A percentile compares a stretch with the other conserved stretches of the same genome.
Evolutionary conservation across 2,797 vertebrate species (phyloP).

Genomic region (Anas acuta): DNA sequence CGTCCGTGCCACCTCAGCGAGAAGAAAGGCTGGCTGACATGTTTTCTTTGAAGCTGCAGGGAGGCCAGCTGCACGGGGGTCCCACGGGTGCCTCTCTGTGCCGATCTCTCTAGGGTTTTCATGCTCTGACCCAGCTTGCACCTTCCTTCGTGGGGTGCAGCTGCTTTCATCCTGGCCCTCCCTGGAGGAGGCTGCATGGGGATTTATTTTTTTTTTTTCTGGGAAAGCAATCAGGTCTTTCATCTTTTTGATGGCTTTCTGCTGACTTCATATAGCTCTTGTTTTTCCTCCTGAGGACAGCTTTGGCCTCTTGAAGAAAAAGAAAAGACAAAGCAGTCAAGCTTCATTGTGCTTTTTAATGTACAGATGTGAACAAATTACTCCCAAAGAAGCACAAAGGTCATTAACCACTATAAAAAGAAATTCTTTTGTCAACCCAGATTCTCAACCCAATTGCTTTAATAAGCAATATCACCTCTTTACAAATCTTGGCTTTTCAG

Average conservation of each 20-base stretch:
- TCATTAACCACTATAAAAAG: neutral
- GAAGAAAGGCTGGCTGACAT: neutral
- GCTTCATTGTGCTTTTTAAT: neutral
- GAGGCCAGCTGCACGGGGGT: neutral
- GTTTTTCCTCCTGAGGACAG: neutral
- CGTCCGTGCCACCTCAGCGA: neutral
- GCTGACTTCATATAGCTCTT: neutral
- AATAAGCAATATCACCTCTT: neutral
- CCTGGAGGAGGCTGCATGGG: neutral
- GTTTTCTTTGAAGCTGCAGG: neutral
- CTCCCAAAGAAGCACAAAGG: neutral
- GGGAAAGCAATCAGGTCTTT: neutral
- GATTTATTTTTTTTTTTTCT: neutral
- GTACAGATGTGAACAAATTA: neutral
- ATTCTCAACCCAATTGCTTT: neutral
- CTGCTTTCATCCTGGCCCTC: neutral
- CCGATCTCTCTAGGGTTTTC: neutral
- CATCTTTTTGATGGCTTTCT: neutral
- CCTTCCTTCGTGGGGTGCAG: neutral
- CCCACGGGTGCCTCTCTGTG: neutral
- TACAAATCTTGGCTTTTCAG: neutral
- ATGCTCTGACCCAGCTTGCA: neutral
- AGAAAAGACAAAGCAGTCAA: neutral
- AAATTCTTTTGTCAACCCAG: conserved; percentile 25
- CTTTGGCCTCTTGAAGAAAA: neutral